Percentiles rank a stretch among this genome's conserved stretches.
Evolutionary conservation across 2,797 vertebrate genomes (phyloP).

Genomic region (Characodon lateralis): DNA sequence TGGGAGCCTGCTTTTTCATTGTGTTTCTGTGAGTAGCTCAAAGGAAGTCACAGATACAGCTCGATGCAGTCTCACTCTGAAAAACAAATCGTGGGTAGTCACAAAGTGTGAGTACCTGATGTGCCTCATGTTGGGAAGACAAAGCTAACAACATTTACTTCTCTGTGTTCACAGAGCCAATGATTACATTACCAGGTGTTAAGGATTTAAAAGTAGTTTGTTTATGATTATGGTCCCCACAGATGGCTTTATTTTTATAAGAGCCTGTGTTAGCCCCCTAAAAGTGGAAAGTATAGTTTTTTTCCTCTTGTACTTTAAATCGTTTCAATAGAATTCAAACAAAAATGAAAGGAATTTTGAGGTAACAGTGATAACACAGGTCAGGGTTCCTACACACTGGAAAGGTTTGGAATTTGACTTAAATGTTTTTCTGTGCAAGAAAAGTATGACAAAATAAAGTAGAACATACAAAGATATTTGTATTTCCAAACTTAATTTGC

Average conservation of each 20-base stretch:
- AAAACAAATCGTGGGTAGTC: conserved; percentile 12
- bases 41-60: conserved; percentile 12
- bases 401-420: neutral
- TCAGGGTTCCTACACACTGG: conserved; percentile 17
- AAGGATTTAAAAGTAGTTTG: conserved; percentile 18
- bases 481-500: too few species aligned
- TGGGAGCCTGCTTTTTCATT: conserved; percentile 27
- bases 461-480: neutral
- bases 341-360: conserved; percentile 12
- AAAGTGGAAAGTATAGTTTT: neutral
- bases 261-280: neutral
- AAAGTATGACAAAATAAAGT: neutral
- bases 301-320: neutral
- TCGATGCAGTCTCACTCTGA: conserved; percentile 24
- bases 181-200: conserved; percentile 26
- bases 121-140: conserved; percentile 29
- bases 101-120: conserved; percentile 25
- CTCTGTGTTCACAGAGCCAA: neutral
- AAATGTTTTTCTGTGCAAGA: neutral
- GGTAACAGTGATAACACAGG: conserved; percentile 5
- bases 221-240: conserved; percentile 11
- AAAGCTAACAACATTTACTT: neutral
- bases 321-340: conserved; percentile 21
- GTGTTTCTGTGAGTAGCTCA: conserved; percentile 12
- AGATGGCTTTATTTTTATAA: conserved; percentile 18